phyloP scores from a whole-genome alignment of 2,113 vertebrate genomes.

The Lonchura striata region DNA sequence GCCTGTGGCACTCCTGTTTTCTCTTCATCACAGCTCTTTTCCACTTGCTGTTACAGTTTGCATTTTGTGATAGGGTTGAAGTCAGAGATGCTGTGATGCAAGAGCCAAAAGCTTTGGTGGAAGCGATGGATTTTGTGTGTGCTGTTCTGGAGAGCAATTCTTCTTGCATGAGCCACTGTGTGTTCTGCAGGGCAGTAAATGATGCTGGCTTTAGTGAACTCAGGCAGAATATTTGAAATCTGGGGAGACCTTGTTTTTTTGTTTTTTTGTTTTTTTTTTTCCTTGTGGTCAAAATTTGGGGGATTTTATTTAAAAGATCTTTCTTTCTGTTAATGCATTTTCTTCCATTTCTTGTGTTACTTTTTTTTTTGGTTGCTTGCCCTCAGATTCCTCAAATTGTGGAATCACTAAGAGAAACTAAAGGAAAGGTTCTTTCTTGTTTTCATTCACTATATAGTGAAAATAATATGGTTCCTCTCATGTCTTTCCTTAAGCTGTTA shows the following conservation, averaged over 20 bases:
- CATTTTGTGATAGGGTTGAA: background rate
- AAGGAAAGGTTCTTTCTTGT: background rate
- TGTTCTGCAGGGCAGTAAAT: background rate
- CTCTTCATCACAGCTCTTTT: background rate
- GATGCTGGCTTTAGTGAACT: background rate
- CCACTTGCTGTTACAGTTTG: background rate
- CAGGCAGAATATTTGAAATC: background rate
- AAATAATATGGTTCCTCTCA: background rate
- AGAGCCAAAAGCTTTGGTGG: background rate
- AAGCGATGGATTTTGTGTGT: background rate
- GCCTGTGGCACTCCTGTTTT: background rate
- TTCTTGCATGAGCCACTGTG: rapidly evolving
- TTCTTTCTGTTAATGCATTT: background rate
- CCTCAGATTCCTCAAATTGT: background rate
- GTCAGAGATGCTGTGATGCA: background rate
- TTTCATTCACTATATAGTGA: background rate
- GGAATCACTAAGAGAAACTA: background rate
- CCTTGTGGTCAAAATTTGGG: rapidly evolving
- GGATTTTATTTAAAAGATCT: background rate
- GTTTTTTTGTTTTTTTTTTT: background rate
- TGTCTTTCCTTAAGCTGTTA: background rate
- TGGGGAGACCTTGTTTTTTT: background rate
- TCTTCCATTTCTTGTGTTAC: background rate
- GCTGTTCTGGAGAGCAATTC: background rate
- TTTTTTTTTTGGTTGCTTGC: background rate